Conservation (phyloP, 2,888 invertebrate species). For the Yponomeuta cagnagella region DNA sequence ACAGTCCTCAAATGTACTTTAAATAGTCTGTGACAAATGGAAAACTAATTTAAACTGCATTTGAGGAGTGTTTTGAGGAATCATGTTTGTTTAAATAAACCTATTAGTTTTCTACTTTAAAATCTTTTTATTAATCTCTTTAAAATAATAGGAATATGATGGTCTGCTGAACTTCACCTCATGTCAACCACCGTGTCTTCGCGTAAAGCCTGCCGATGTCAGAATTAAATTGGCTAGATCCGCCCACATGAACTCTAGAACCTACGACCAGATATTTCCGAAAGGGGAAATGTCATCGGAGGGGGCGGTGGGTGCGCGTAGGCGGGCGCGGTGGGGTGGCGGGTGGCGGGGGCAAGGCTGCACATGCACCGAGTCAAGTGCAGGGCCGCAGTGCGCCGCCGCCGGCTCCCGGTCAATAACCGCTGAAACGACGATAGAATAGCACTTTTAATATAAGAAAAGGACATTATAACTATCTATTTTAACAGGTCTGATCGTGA, state of each 20-base stretch:
- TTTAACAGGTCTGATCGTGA: no score
- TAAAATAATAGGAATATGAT: no score
- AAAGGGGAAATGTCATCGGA: conserved; percentile 4
- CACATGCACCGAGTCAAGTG: conserved; percentile 71
- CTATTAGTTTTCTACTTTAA: no score
- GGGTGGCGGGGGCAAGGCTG: conserved; percentile 32
- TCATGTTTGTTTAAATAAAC: no score
- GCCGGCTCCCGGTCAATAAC: conserved; percentile 30
- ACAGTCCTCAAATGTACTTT: no score
- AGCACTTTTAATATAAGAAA: no score
- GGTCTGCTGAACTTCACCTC: not conserved
- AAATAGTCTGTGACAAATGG: no score
- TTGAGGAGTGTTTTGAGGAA: no score
- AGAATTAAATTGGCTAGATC: not conserved
- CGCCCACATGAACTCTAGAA: not conserved
- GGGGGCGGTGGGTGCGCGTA: conserved; percentile 24
- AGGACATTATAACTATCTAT: no score
- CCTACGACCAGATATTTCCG: not conserved
- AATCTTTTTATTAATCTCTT: no score
- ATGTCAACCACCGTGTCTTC: not conserved
- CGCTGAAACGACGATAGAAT: conserved; percentile 12
- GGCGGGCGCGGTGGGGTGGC: conserved; percentile 26
- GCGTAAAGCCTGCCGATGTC: not conserved
- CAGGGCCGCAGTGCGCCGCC: conserved; percentile 62
- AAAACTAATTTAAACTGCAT: no score